Percentiles rank a stretch among this genome's conserved stretches.
Evolutionary conservation across 2,888 invertebrate genomes (phyloP).

Genomic region (Scotopteryx bipunctaria): DNA sequence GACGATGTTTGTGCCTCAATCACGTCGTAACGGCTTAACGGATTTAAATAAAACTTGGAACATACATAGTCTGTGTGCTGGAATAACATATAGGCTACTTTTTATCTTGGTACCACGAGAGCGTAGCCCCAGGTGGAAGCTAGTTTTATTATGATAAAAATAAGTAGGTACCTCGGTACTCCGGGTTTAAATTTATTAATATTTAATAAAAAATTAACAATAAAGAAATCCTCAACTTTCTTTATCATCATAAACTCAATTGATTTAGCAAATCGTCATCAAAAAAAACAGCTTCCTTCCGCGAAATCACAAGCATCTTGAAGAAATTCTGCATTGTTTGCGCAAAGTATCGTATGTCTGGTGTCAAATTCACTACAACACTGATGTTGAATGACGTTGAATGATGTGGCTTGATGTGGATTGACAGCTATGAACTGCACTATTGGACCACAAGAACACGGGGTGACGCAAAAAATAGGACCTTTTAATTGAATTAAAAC

Average conservation of each 20-base stretch:
- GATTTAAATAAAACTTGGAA: no score
- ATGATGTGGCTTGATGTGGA: conserved; percentile 35
- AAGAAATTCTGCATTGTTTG: conserved; percentile 44
- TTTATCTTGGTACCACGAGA: no score
- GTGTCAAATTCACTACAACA: conserved; percentile 59
- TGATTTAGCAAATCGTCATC: conserved; percentile 31
- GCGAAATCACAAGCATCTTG: conserved; percentile 46
- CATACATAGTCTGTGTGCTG: no score
- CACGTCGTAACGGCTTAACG: no score
- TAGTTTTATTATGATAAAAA: no score
- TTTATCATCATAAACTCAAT: conserved; percentile 22
- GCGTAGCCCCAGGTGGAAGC: no score
- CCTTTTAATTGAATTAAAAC: conserved; percentile 17
- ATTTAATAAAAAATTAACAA: neutral
- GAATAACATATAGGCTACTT: no score
- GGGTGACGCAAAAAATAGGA: conserved; percentile 33
- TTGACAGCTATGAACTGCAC: conserved; percentile 38
- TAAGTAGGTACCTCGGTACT: no score
- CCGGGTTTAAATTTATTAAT: no score
- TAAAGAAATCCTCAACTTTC: conserved; percentile 1
- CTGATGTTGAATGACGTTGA: neutral
- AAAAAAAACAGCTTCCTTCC: conserved; percentile 69
- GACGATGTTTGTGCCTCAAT: no score
- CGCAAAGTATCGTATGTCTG: conserved; percentile 65
- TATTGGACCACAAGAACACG: conserved; percentile 44